Conservation (phyloP, 2,888 invertebrate genomes). For the Caenorhabditis virilis region DNA sequence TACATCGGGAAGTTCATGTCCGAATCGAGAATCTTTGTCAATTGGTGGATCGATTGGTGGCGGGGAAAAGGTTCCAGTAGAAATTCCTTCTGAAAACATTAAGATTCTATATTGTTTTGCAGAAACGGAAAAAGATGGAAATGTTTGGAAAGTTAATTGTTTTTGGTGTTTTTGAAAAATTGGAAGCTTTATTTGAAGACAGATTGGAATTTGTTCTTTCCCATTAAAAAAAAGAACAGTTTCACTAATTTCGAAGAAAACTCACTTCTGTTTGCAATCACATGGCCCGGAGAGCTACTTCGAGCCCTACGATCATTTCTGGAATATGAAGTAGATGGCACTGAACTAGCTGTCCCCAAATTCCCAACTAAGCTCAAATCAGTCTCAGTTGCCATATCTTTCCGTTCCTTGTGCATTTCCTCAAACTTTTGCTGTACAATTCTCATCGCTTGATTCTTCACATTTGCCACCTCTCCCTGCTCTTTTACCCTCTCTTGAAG, state of each 20-base stretch:
- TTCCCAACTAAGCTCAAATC: conserved; percentile 29
- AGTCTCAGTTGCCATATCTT: conserved; percentile 49
- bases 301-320: conserved; percentile 20
- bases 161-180: no score
- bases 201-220: no score
- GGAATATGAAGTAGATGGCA: conserved; percentile 12
- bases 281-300: conserved; percentile 45
- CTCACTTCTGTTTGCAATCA: conserved; percentile 40
- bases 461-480: conserved; percentile 62
- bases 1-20: conserved; percentile 30
- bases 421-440: conserved; percentile 59
- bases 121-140: no score
- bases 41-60: conserved; percentile 29
- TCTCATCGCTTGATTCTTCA: conserved; percentile 62
- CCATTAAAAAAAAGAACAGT: no score
- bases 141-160: no score
- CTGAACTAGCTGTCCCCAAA: conserved; percentile 2
- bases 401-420: conserved; percentile 36
- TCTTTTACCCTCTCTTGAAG: conserved; percentile 68
- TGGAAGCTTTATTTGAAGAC: no score
- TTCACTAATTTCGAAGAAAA: no score
- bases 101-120: no score
- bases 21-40: conserved; percentile 43
- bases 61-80: conserved; percentile 30
- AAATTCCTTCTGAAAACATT: conserved; percentile 9